Conservation (phyloP, 2,888 invertebrate genomes). For the Polyploca ridens region DNA sequence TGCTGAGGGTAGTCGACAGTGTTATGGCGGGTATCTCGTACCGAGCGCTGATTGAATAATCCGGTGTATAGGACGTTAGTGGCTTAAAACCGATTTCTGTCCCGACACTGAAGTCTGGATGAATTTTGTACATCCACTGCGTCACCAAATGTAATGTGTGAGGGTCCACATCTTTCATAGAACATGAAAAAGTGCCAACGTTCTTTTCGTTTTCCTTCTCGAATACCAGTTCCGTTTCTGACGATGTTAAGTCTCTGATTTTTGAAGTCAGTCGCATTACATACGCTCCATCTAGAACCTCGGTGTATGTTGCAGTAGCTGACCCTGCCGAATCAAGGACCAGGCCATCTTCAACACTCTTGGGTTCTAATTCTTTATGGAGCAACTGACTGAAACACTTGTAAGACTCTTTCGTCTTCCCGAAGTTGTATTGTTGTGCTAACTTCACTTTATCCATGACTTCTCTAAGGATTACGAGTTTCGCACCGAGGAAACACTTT, state of each 20-base stretch:
- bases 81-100: conserved; percentile 67
- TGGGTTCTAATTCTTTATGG: conserved; percentile 71
- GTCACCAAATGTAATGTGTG: conserved; percentile 63
- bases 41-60: conserved; percentile 68
- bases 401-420: conserved; percentile 66
- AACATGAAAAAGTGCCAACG: conserved; percentile 58
- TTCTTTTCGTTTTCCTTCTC: conserved; percentile 64
- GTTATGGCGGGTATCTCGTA: conserved; percentile 60
- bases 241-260: conserved; percentile 71
- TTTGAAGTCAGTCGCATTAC: conserved; percentile 69
- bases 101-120: conserved; percentile 65
- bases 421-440: conserved; percentile 74
- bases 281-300: conserved; percentile 58
- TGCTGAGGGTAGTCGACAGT: conserved; percentile 67
- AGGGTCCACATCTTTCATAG: conserved; percentile 71
- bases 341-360: conserved; percentile 59
- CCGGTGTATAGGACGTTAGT: conserved; percentile 52
- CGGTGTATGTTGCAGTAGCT: conserved; percentile 71
- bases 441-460: conserved; percentile 71
- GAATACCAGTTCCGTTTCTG: conserved; percentile 70
- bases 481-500: conserved; percentile 73
- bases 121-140: conserved; percentile 70
- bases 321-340: conserved; percentile 68
- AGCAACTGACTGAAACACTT: conserved; percentile 65
- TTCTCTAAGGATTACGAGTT: conserved; percentile 64